phyloP scores from a whole-genome alignment of 2,888 invertebrate species.

The Diarsia brunnea region DNA sequence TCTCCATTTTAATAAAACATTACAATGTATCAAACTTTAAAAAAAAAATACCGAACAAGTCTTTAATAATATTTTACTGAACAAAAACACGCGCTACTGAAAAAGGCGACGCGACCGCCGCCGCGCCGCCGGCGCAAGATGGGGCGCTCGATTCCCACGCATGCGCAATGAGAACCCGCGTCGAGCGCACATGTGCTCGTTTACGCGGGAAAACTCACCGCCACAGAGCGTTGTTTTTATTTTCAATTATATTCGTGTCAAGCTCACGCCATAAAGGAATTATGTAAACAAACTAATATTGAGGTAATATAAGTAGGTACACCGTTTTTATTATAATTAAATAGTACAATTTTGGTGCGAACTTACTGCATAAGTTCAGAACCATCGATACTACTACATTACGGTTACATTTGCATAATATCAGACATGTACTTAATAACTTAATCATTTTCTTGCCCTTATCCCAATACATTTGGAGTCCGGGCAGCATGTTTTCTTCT shows the following conservation, averaged over 20 bases:
- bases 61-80: slow-evolving; percentile 73
- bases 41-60: slow-evolving; percentile 35
- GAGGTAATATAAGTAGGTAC: slow-evolving; percentile 29
- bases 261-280: slow-evolving; percentile 59
- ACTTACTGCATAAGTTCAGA: neutral
- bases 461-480: too few relatives aligned
- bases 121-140: slow-evolving; percentile 74
- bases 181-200: slow-evolving; percentile 82
- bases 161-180: slow-evolving; percentile 82
- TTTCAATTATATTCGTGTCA: slow-evolving; percentile 73
- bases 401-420: neutral
- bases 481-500: too few relatives aligned
- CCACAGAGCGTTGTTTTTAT: slow-evolving; percentile 71
- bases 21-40: slow-evolving; percentile 1
- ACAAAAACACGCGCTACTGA: slow-evolving; percentile 74
- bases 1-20: slow-evolving; percentile 9
- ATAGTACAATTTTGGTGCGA: neutral
- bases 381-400: neutral
- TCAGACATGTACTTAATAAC: too few relatives aligned
- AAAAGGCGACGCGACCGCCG: slow-evolving; percentile 76
- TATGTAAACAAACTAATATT: slow-evolving; percentile 67
- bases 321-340: slow-evolving; percentile 12
- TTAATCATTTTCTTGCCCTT: too few relatives aligned
- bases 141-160: slow-evolving; percentile 85
- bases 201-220: slow-evolving; percentile 82